Base-by-base conservation (phyloP, 2,113 vertebrate species). In the Pterocles orientalis region DNA sequence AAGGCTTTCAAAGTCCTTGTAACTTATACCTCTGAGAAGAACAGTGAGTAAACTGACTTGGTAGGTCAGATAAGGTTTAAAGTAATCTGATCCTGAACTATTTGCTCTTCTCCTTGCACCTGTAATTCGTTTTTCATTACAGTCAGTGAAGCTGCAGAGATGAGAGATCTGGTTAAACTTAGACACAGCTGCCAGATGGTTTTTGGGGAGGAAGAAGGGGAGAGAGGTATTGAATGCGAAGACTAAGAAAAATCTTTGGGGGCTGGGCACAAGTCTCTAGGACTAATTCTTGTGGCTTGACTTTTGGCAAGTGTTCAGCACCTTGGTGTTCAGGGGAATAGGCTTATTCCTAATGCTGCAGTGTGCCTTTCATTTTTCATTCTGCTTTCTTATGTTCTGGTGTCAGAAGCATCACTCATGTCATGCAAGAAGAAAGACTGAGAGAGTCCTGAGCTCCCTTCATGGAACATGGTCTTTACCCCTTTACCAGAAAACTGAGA, bases 401-500 rank as follows among this genome's bases (percentile, higher is more conserved):
- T 84, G 83, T 94, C 86, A 95, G 91, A 88, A 88, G 33, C 64
- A 92, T 95, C 90, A 81, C 12, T 96, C 79, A 92, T 80, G 72
- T 66, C 82, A 61, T 24, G 34, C 51, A 78, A 14, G 48, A 77
- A 80, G 58, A 92, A 90, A 92, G 79, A 70, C 43, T 34, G 36
- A 86, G 64, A 76, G 39, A 86, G 39, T 81, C 57, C 69, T 68
- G 56, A 71, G 80, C 34, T 92, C 39, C 33, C 79, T 92, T 83
- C 82, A 65, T 56, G 72, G 64, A 94, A 88, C 60, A 56, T 0
- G 1, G 21, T 82, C 68, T 92, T 92, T 79, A 82, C 75, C 31
- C 17, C 61, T 87, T 86, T 81, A 56, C 34, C 43, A 64, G 34
- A 53, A 88, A 92, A 62, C 58, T 34, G 57, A 58, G 82, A 83